Percentiles rank a stretch among this genome's conserved stretches.
phyloP scores from a whole-genome alignment of 2,797 vertebrate genomes.

The Lepus oiostolus region DNA sequence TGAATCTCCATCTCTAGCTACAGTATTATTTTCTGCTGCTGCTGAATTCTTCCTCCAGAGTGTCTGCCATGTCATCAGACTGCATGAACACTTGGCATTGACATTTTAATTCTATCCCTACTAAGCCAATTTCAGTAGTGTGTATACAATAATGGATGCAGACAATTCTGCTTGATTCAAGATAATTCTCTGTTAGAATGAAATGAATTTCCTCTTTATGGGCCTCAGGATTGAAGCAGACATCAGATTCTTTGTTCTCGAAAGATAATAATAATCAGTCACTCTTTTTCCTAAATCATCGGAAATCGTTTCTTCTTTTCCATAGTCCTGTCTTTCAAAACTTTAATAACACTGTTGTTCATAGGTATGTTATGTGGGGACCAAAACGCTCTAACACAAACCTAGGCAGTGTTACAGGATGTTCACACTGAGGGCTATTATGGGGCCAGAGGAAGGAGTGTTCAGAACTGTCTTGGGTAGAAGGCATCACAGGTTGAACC shows the following conservation, averaged over 20 bases:
- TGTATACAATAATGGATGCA: neutral
- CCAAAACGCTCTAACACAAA: constrained; percentile 9
- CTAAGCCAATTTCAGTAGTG: neutral
- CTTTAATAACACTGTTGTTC: neutral
- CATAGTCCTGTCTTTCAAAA: neutral
- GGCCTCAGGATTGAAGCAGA: neutral
- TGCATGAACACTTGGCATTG: neutral
- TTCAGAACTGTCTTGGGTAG: neutral
- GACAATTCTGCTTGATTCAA: constrained; percentile 32
- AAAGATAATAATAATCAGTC: neutral
- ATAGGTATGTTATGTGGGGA: neutral
- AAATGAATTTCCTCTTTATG: constrained; percentile 10
- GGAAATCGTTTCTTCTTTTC: neutral
- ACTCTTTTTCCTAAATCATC: constrained; percentile 42
- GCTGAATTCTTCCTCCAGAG: neutral
- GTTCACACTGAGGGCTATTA: neutral
- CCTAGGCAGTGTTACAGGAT: neutral
- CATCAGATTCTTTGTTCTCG: constrained; percentile 33
- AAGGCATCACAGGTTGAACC: neutral
- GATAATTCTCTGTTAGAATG: constrained; percentile 5
- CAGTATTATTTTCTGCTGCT: neutral
- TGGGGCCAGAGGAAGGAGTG: neutral
- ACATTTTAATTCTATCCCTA: constrained; percentile 61
- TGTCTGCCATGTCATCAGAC: neutral
- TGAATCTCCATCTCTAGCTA: neutral